Base-by-base conservation (phyloP, 2,888 invertebrate genomes). In the Oscheius sp. region DNA sequence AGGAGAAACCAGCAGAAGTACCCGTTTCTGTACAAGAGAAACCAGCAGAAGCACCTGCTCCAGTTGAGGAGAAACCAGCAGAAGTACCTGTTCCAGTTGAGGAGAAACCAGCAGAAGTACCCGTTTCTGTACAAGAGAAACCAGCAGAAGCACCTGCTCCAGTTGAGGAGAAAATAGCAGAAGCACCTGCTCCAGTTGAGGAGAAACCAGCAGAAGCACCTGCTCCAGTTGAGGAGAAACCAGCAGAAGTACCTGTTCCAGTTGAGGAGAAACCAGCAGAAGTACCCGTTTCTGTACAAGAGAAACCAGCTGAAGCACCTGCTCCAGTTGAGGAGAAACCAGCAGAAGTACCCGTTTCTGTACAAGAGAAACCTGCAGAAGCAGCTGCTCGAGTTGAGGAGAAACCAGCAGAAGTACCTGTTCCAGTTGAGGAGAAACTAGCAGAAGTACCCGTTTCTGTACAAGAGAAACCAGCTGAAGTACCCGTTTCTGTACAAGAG, bases 101-200 rank as follows among this genome's bases (percentile, higher is more conserved):
- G 36, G 36, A 36, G 36, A 45, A 45, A 17, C 45, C 45, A 45
- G 45, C 45, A 6, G 45, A 45, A 17, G 45, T 45, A n/a, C 45
- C 45, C 17, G 45, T 17, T 45, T 6, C 8, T 9, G 14, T 17
- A 45, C 14, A n/a, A 9, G 9, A 45, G 51, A 51, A 51, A 26
- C 26, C 30, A 24, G 51, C 26, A 17, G 51, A 51, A 22, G 51
- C 12, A 8, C 28, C 51, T 24, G 51, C 51, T 51, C 51, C 51
- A 51, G 51, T 45, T 6, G 45, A 45, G 17, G 5, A 45, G 45
- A 17, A 17, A 9, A 6, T n/a, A 20, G 51, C 51, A 12, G 51
- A 51, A 22, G 51, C 12, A 12, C 49, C 59, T 17, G 54, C 33
- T 36, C 51, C 68, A 47, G 68, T 56, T 50, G 50, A 65, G 20